Percentiles rank a stretch among this genome's conserved stretches.
These are phyloP conservation scores for Atherinomorus stipes DNA, from an alignment of 2,113 vertebrate genomes.

Conservation along the genomic window DNA sequence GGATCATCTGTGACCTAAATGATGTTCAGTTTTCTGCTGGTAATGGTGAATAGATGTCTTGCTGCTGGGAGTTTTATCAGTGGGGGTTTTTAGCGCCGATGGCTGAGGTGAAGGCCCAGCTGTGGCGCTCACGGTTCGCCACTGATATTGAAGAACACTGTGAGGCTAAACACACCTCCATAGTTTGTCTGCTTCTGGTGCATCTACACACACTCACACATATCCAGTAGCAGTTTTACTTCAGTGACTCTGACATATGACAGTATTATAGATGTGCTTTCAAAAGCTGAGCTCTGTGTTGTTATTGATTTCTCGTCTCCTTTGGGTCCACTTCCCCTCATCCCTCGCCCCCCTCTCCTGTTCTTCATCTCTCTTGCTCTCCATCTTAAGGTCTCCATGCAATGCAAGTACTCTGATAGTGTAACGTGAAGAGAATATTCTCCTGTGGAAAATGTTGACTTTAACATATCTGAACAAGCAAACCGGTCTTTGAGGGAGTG, in stretches of 20 bases:
- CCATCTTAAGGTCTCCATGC: not conserved
- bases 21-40: too few species aligned
- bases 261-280: constrained; percentile 14
- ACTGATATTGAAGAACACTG: not conserved
- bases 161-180: not conserved
- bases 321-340: constrained; percentile 6
- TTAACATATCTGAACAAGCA: not conserved
- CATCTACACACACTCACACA: not conserved
- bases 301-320: constrained; percentile 11
- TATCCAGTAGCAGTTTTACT: not conserved
- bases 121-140: too few species aligned
- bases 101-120: too few species aligned
- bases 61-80: too few species aligned
- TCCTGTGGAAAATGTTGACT: not conserved
- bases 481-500: too few species aligned
- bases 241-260: constrained; percentile 13
- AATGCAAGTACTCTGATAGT: not conserved
- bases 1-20: too few species aligned
- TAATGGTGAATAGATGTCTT: too few species aligned
- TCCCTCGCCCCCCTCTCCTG: not conserved
- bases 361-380: not conserved
- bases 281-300: not conserved
- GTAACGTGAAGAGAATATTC: not conserved
- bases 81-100: too few species aligned
- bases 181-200: not conserved